A percentile compares a stretch with the other conserved stretches of the same genome.
Conservation (phyloP, 2,888 invertebrate genomes). For the Xanthorhoe spadicearia region DNA sequence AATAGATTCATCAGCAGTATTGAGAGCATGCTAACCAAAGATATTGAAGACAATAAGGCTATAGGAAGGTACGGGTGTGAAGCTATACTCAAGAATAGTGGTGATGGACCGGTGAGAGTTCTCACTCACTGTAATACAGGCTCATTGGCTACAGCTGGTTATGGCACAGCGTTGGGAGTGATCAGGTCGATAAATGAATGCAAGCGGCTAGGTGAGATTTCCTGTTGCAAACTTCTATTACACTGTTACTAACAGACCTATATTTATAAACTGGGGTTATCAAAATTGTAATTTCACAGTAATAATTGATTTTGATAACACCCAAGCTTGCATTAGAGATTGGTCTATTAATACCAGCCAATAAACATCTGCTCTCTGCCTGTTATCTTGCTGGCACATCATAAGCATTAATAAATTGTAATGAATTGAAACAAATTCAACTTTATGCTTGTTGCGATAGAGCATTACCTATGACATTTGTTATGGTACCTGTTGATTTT, state of each 20-base stretch:
- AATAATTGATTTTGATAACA: neutral
- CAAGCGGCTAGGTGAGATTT: constrained; percentile 87
- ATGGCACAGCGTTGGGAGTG: constrained; percentile 99
- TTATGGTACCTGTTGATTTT: neutral
- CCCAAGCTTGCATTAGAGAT: neutral
- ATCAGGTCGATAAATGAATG: constrained; percentile 91
- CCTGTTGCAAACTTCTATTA: constrained; percentile 7
- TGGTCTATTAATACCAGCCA: neutral
- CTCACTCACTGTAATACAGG: constrained; percentile 99
- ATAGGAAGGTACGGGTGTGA: constrained; percentile 94
- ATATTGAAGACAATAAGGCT: constrained; percentile 93
- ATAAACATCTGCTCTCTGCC: constrained; percentile 3
- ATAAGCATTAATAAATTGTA: neutral
- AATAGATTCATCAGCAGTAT: constrained; percentile 90
- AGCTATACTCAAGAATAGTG: constrained; percentile 87
- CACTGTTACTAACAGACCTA: neutral
- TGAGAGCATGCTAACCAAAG: constrained; percentile 93
- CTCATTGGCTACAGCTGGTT: constrained; percentile 97
- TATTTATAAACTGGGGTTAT: neutral
- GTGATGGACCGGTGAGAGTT: constrained; percentile 88
- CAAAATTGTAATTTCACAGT: neutral
- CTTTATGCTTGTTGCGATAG: neutral
- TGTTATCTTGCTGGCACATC: constrained; percentile 10
- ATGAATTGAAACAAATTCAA: constrained; percentile 1
- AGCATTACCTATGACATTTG: neutral